These are phyloP conservation scores for Dusona sp. DNA, from an alignment of 2,888 invertebrate genomes.

Conservation along the genomic window DNA sequence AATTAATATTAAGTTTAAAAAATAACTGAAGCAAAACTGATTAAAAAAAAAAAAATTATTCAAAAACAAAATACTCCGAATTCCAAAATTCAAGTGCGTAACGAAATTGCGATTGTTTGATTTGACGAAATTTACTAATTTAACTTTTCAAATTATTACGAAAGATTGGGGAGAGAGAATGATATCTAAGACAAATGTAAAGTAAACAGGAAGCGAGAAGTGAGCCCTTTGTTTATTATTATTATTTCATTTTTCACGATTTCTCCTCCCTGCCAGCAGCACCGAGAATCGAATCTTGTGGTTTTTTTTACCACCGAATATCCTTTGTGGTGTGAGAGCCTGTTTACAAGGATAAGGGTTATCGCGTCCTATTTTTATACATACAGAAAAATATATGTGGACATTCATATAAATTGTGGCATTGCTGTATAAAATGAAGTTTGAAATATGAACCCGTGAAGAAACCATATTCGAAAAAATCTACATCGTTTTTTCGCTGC, in stretches of 20 bases:
- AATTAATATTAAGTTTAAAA: too few relatives aligned
- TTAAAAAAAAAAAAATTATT: too few relatives aligned
- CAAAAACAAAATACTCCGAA: too few relatives aligned
- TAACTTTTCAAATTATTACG: too few relatives aligned
- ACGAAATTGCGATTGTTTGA: too few relatives aligned
- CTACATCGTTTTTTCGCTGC: neutral
- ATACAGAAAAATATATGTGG: neutral
- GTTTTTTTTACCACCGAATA: conserved; percentile 50
- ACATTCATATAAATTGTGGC: neutral
- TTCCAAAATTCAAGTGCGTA: too few relatives aligned
- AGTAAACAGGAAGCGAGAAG: conserved; percentile 47
- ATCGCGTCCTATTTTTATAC: conserved; percentile 41
- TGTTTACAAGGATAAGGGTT: conserved; percentile 43
- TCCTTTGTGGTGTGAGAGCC: conserved; percentile 52
- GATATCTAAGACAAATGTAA: neutral
- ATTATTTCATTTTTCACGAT: conserved; percentile 57
- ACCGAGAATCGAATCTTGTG: neutral
- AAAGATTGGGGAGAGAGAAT: neutral
- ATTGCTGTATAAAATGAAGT: neutral
- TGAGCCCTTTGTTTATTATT: conserved; percentile 65
- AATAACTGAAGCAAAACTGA: too few relatives aligned
- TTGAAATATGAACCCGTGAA: too few relatives aligned
- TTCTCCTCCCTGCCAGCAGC: neutral
- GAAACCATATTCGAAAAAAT: neutral
- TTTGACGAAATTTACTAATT: too few relatives aligned